A percentile compares a stretch with the other conserved stretches of the same genome.
Conservation (phyloP, 2,888 invertebrate species). For the Meghimatium bilineatum region DNA sequence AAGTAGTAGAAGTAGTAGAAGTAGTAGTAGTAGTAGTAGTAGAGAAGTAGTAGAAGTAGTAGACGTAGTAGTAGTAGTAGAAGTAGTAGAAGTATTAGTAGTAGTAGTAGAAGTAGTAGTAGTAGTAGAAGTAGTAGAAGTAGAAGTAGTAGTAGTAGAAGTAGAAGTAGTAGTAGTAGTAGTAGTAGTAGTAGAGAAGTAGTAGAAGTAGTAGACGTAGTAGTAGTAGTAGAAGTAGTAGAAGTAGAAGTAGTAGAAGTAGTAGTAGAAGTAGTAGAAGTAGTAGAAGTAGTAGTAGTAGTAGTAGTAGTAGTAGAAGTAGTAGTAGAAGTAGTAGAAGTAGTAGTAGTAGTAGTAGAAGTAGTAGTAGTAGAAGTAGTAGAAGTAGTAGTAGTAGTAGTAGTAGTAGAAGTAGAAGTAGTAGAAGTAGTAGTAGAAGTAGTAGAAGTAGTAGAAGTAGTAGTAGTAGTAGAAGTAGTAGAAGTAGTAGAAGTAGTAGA, state of each 20-base stretch:
- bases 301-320: not conserved
- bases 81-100: no score
- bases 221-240: constrained; percentile 15
- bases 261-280: not conserved
- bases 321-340: not conserved
- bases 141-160: constrained; percentile 22
- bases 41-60: not conserved
- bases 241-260: constrained; percentile 12
- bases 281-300: constrained; percentile 9
- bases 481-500: constrained; percentile 18
- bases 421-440: constrained; percentile 7
- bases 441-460: constrained; percentile 25
- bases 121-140: constrained; percentile 24
- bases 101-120: constrained; percentile 17
- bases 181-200: constrained; percentile 25
- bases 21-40: constrained; percentile 17
- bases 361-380: constrained; percentile 2
- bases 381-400: not conserved
- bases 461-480: constrained; percentile 21
- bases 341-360: constrained; percentile 9
- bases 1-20: constrained; percentile 16
- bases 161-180: constrained; percentile 24
- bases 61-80: no score
- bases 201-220: no score
- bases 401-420: constrained; percentile 6